A percentile compares a stretch with the other conserved stretches of the same genome.
Evolutionary conservation across 2,113 vertebrate genomes (phyloP).

Genomic region (Bucco capensis): DNA sequence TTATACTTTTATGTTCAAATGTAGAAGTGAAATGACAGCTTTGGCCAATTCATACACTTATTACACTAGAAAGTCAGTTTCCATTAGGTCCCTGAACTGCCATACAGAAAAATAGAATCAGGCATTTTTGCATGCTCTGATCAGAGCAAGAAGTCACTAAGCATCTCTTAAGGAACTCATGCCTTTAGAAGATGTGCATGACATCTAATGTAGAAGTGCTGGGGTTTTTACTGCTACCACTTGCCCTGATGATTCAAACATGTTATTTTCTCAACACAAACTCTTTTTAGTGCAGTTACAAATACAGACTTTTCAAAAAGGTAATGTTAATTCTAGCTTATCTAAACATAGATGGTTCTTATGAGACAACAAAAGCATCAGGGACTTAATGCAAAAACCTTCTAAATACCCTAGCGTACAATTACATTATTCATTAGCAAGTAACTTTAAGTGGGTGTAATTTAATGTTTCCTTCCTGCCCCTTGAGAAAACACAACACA

Average conservation of each 20-base stretch:
- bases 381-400: conserved; percentile 1
- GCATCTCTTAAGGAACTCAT: neutral
- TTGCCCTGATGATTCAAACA: neutral
- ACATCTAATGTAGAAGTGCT: neutral
- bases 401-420: neutral
- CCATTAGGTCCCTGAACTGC: neutral
- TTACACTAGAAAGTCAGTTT: neutral
- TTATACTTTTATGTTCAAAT: neutral
- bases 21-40: neutral
- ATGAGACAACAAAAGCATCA: conserved; percentile 11
- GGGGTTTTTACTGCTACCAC: neutral
- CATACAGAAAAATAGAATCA: neutral
- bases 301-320: neutral
- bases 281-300: neutral
- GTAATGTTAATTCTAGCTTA: neutral
- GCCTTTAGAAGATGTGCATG: neutral
- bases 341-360: neutral
- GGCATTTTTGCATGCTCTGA: neutral
- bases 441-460: conserved; percentile 13
- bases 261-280: neutral
- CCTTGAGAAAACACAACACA: neutral
- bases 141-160: neutral
- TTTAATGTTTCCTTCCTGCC: conserved; percentile 15
- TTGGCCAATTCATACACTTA: neutral
- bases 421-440: conserved; percentile 50